Evolutionary conservation across 2,113 vertebrate species (phyloP), one percentile per base, ranked within the genome.

Genomic region (Reinhardtius hippoglossoides): DNA sequence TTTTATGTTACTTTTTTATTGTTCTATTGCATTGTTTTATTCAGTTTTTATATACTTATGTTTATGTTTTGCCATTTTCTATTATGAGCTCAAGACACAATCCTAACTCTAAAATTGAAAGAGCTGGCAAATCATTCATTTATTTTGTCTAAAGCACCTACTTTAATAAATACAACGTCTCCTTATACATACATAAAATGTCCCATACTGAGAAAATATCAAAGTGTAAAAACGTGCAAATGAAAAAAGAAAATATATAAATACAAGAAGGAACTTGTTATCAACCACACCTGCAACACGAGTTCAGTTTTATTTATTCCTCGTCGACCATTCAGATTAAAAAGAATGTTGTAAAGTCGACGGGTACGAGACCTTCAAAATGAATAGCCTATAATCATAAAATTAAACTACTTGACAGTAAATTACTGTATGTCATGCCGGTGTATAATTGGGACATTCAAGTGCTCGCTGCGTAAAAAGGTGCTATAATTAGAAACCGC

Each of bases 401-500:
- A 88, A 84, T 71, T 27, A 83, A 83, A 79, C 74, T 78, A 31
- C 21, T 21, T 71, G 67, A 84, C 91, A 86, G 80, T 92, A 88
- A 92, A 91, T 84, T 35, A 57, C 76, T 84, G 71, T 86, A 66
- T 88, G 67, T 69, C 67, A 78, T 15, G 69, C 21, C 16, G 68
- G 46, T 50, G 68, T 74, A 87, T 87, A 94, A 94, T 87, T 70
- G 87, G 84, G 71, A 86, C 84, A 83, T 94, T 95, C 84, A 88
- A 82, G 81, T 77, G 71, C 74, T 79, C 80, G 66, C 70, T 83
- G 82, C 85, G 88, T 93, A 81, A 90, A 86, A 89, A 84, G 81
- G 89, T 85, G 78, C 92, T 94, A 92, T 95, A 94, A 94, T 95
- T 95, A 96, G 85, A 83, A 89, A 90, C 88, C 84, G 40, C 18